Conservation (phyloP, 2,888 invertebrate species). For the Malacosoma neustria region DNA sequence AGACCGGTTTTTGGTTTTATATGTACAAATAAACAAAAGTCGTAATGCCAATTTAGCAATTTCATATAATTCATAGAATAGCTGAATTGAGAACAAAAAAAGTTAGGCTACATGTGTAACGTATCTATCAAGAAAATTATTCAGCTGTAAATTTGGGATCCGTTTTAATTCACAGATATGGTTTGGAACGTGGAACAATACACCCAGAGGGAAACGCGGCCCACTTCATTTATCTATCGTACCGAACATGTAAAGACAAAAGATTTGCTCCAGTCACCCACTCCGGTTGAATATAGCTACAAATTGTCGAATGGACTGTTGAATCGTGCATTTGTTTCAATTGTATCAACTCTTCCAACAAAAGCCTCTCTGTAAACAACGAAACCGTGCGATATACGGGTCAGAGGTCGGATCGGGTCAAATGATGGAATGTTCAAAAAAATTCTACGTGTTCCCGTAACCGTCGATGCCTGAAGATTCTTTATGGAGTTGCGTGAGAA, state of each 20-base stretch:
- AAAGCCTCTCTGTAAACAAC: slow-evolving; percentile 31
- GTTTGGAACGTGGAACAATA: not conserved
- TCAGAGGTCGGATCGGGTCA: slow-evolving; percentile 21
- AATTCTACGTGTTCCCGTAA: slow-evolving; percentile 9
- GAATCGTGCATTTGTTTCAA: slow-evolving; percentile 33
- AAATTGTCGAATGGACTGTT: slow-evolving; percentile 20
- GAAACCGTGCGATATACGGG: slow-evolving; percentile 27
- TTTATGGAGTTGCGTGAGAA: slow-evolving; percentile 33
- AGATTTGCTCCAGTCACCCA: slow-evolving; percentile 14
- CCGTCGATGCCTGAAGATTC: slow-evolving; percentile 16
- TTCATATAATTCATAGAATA: too few relatives aligned
- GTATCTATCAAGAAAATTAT: not conserved
- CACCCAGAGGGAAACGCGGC: not conserved
- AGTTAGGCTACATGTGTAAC: too few relatives aligned
- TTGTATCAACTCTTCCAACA: slow-evolving; percentile 34
- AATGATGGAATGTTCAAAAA: slow-evolving; percentile 21
- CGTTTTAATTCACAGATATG: not conserved
- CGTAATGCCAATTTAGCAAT: too few relatives aligned
- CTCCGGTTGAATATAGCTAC: slow-evolving; percentile 21
- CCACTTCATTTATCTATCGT: not conserved
- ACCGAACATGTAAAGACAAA: not conserved
- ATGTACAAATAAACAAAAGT: too few relatives aligned
- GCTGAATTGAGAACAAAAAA: too few relatives aligned
- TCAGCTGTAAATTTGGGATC: not conserved
- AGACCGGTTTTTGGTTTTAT: too few relatives aligned